Conservation (phyloP, 2,797 vertebrate species). For the Malacoraja senta region DNA sequence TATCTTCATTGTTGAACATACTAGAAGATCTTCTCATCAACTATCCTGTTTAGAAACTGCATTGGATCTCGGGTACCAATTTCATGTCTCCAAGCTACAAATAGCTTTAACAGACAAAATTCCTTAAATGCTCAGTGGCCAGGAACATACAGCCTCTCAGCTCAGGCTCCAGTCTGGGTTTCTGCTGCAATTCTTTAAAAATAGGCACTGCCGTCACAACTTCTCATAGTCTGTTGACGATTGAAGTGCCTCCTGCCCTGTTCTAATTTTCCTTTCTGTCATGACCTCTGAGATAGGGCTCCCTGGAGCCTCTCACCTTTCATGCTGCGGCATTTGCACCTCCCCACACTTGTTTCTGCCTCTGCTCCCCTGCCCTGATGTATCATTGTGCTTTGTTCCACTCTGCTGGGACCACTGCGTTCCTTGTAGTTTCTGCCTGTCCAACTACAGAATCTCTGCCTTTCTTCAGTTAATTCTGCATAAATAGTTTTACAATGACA, state of each 20-base stretch:
- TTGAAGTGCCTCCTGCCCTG: background rate
- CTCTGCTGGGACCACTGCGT: no score
- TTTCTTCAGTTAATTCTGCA: background rate
- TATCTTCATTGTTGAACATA: background rate
- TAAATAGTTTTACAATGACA: background rate
- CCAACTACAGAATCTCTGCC: background rate
- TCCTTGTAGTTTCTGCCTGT: background rate
- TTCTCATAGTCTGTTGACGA: background rate
- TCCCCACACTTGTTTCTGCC: background rate
- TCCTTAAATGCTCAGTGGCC: background rate
- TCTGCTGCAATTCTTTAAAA: background rate
- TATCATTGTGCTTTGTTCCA: background rate
- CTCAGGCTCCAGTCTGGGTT: background rate
- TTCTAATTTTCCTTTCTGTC: background rate
- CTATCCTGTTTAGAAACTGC: background rate
- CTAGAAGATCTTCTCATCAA: background rate
- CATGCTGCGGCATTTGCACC: background rate
- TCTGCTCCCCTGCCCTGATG: background rate
- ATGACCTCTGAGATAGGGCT: background rate
- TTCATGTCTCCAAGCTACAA: background rate
- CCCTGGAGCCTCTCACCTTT: background rate
- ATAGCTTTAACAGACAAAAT: background rate
- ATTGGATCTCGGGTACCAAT: background rate
- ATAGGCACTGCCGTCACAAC: background rate
- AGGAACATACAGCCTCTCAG: background rate